These are phyloP conservation scores for Cervus canadensis DNA, from an alignment of 2,113 vertebrate species.

Conservation along the genomic window DNA sequence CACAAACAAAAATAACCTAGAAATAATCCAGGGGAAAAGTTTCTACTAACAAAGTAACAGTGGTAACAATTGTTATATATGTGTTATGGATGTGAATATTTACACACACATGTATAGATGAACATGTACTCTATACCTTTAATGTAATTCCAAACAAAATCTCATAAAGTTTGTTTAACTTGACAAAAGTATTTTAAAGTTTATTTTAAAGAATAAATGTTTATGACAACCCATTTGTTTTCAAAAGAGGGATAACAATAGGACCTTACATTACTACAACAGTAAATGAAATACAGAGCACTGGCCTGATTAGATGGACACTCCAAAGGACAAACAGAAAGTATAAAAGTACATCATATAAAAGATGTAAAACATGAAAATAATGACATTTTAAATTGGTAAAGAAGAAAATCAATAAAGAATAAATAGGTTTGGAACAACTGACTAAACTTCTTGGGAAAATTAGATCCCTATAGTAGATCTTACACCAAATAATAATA, in stretches of 20 bases:
- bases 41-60: not conserved
- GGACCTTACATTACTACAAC: not conserved
- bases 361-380: not conserved
- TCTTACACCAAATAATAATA: not conserved
- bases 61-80: not conserved
- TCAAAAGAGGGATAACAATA: not conserved
- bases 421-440: not conserved
- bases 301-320: not conserved
- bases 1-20: not conserved
- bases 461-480: not conserved
- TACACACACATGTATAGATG: not conserved
- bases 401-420: not conserved
- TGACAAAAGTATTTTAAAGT: not conserved
- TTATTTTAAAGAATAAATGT: not conserved
- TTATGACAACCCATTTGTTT: not conserved
- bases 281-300: not conserved
- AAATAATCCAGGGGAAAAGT: not conserved
- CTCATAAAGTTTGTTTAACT: not conserved
- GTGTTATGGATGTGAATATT: not conserved
- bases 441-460: not conserved
- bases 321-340: not conserved
- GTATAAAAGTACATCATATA: not conserved
- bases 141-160: conserved; percentile 24
- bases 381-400: not conserved
- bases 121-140: not conserved